Base-by-base conservation (phyloP, 2,797 vertebrate genomes). In the Melanitta fusca region DNA sequence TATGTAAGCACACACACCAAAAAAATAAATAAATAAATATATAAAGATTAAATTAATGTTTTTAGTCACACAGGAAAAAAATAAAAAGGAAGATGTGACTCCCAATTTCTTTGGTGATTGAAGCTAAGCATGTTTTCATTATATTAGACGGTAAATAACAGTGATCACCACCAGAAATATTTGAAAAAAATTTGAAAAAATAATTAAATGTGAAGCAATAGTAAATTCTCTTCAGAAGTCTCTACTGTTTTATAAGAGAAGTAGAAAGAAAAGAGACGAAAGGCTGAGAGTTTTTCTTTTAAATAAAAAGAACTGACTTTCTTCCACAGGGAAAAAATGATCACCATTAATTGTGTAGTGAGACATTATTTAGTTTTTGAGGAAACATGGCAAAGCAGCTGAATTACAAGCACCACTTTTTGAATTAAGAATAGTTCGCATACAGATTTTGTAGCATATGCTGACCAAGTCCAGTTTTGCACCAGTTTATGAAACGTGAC, bases 401-500 rank as follows among this genome's bases (percentile, higher is more conserved):
- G 69, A 80, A 72, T 24, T 17, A 69, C 34, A 27, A 8, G 27
- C 21, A 56, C 5, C 4, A 6, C 24, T 18, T 51, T 36, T n/a
- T 75, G 75, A 89, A 91, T 75, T 49, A 88, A 1, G 32, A 80
- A 43, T 9, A 18, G 30, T 56, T 83, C 89, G 72, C 38, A 84
- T 71, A 72, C 34, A 90, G 21, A 53, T 51, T 88, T 81, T 60
- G 58, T 74, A 73, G 82, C 85, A 80, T 22, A 75, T 28, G 36
- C 80, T 96, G 91, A 91, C 88, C 77, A 85, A 93, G 60, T 41
- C 91, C 73, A 82, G 62, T 69, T 93, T 93, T 88, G 65, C 45
- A 81, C 61, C 4, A 0, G 60, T 84, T 96, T 95, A 88, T 87
- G 88, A 93, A 95, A 96, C 36, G 45, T 95, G 89, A 94, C 95